Percentiles rank a stretch among this genome's conserved stretches.
Conservation (phyloP, 2,888 invertebrate genomes). For the Platycheirus rosarum region DNA sequence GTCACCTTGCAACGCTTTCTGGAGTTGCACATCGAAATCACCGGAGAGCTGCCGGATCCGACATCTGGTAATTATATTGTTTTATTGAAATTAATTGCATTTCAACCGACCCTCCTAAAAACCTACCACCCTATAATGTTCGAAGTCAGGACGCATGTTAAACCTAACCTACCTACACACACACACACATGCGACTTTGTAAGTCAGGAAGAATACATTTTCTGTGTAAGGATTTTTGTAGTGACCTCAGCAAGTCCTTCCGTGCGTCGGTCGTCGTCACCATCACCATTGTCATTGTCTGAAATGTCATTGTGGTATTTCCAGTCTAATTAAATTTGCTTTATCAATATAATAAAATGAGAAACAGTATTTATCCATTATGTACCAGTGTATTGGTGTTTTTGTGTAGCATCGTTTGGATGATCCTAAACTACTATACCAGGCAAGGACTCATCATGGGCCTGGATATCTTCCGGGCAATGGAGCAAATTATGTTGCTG, state of each 20-base stretch:
- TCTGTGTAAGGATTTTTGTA: conserved; percentile 30
- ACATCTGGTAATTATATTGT: conserved; percentile 85
- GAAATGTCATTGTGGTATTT: conserved; percentile 53
- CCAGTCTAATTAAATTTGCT: conserved; percentile 64
- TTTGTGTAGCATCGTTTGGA: not conserved
- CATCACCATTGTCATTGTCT: conserved; percentile 16
- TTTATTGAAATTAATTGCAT: conserved; percentile 67
- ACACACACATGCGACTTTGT: not conserved
- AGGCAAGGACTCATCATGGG: not conserved
- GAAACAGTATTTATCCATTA: not conserved
- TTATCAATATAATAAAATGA: conserved; percentile 41
- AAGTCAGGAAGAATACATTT: conserved; percentile 25
- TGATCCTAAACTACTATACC: not conserved
- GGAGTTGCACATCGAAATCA: conserved; percentile 96
- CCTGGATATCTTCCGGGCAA: conserved; percentile 29
- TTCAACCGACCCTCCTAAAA: not conserved
- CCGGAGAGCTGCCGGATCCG: conserved; percentile 94
- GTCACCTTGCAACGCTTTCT: conserved; percentile 97
- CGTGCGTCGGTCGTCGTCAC: not conserved
- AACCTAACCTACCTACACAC: not conserved
- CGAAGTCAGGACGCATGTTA: not conserved
- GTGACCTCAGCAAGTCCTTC: conserved; percentile 27
- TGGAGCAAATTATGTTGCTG: conserved; percentile 36
- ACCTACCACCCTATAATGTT: not conserved
- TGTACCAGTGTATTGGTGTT: not conserved